Conservation (phyloP, 2,797 vertebrate genomes). For the Leptatherina wallacei region DNA sequence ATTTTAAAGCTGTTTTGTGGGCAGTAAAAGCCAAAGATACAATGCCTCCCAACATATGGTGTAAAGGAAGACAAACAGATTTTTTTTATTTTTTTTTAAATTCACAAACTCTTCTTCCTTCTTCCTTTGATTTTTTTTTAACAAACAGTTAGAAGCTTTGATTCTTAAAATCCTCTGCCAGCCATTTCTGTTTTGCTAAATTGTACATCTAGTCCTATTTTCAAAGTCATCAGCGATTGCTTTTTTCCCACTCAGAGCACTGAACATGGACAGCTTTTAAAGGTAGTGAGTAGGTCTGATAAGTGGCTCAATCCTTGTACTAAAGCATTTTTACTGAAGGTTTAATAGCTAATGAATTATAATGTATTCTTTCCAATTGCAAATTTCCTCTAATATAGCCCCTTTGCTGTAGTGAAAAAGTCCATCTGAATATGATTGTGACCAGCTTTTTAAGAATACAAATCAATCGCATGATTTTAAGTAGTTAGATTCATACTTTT, state of each 20-base stretch:
- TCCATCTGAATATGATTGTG: constrained; percentile 84
- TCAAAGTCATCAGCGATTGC: constrained; percentile 83
- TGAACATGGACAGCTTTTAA: constrained; percentile 86
- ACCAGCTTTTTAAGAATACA: constrained; percentile 82
- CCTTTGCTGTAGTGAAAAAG: constrained; percentile 72
- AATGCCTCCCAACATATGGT: not conserved
- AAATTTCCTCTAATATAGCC: constrained; percentile 83
- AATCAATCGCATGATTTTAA: constrained; percentile 85
- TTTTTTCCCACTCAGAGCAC: constrained; percentile 84
- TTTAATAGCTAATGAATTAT: constrained; percentile 89
- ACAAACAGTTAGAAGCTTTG: constrained; percentile 78
- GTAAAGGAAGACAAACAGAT: not conserved
- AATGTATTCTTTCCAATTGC: constrained; percentile 87
- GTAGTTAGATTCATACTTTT: constrained; percentile 75
- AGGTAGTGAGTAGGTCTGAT: constrained; percentile 84
- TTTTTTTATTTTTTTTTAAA: constrained; percentile 51
- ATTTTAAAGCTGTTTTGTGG: constrained; percentile 7
- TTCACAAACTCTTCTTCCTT: constrained; percentile 63
- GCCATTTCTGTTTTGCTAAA: constrained; percentile 80
- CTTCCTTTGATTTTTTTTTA: constrained; percentile 60
- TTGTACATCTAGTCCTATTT: constrained; percentile 84
- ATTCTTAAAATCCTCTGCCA: constrained; percentile 71
- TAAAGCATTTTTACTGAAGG: constrained; percentile 86
- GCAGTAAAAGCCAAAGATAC: constrained; percentile 20
- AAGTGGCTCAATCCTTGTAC: constrained; percentile 87